Evolutionary conservation across 2,888 invertebrate genomes (phyloP), one percentile per base, ranked within the genome.

Genomic region (Sericinus montela): DNA sequence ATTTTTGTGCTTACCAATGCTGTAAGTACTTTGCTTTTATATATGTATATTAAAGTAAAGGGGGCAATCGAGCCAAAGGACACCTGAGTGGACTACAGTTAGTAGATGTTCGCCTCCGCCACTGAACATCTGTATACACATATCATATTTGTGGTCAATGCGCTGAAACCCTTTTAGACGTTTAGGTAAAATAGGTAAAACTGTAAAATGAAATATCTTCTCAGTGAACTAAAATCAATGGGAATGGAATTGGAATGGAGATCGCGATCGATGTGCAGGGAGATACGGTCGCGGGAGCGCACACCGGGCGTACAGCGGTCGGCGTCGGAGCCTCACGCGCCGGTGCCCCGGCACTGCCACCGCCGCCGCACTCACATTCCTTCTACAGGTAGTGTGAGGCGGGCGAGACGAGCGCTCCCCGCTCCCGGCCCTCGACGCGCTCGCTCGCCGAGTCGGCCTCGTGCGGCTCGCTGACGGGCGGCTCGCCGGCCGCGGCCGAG

Each of bases 241-340:
- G 87, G 85, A 87, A 57, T 85, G 83, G 85, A 82, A 73, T 60
- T 85, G 87, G 84, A 80, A 69, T 53, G 78, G 79, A 0, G 80
- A 76, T 40, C 69, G 71, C 6, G 67, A 61, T 47, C 59, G 57
- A 4, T 59, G 62, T 23, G 55, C 54, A 40, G 66, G 70, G 19
- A 59, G 67, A 13, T 56, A 64, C 11, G 75, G 66, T 52, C 80
- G 75, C 44, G 65, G 60, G 84, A 78, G 49, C 83, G 80, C 56
- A 74, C 90, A 52, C 90, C 90, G 37, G 82, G 90, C 55, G 90
- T 91, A 50, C 91, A 91, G 73, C 86, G 91, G 13, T 91, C 91
- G 32, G 91, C 91, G 37, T 91, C 91, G 59, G 91, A 91, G 70
- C 91, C 91, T 32, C 91, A 91, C 71, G 90, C 91, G 43, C 90